Conservation (phyloP, 64 coral and sea anemone genomes). For the Trachythela sp. region DNA sequence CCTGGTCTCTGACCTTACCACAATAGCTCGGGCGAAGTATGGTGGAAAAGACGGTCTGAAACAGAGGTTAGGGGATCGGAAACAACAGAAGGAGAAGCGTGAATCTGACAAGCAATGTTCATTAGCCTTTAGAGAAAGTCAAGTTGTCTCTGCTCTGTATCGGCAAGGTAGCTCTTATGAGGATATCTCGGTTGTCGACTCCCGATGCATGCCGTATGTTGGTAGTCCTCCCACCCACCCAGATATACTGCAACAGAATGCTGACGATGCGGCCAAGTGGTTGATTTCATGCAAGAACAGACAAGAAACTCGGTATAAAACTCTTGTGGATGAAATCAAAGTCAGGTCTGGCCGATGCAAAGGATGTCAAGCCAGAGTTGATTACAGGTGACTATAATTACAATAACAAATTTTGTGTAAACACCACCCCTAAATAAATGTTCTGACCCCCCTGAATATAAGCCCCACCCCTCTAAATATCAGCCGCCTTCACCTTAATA, state of each 20-base stretch:
- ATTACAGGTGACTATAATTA: slow-evolving; percentile 55
- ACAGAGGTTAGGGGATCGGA: slow-evolving; percentile 67
- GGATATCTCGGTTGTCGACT: slow-evolving; percentile 80
- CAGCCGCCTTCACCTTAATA: no score
- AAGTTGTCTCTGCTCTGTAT: slow-evolving; percentile 75
- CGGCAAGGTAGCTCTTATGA: slow-evolving; percentile 72
- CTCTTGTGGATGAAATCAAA: slow-evolving; percentile 74
- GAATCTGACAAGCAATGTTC: slow-evolving; percentile 95
- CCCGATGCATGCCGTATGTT: slow-evolving; percentile 97
- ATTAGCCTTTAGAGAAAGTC: slow-evolving; percentile 68
- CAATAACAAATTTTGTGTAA: no score
- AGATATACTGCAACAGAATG: slow-evolving; percentile 81
- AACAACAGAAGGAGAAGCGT: slow-evolving; percentile 65
- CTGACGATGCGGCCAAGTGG: slow-evolving; percentile 93
- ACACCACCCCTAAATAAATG: neutral
- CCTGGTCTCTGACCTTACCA: slow-evolving; percentile 88
- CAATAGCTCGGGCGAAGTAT: slow-evolving; percentile 83
- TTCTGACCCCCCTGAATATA: no score
- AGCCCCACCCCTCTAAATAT: no score
- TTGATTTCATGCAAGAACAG: slow-evolving; percentile 93
- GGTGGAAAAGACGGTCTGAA: slow-evolving; percentile 74
- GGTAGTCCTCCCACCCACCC: slow-evolving; percentile 77
- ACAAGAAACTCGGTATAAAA: slow-evolving; percentile 81
- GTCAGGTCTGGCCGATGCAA: slow-evolving; percentile 78
- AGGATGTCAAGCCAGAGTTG: slow-evolving; percentile 85